Conservation (phyloP, 2,113 vertebrate genomes). For the Puntigrus tetrazona region DNA sequence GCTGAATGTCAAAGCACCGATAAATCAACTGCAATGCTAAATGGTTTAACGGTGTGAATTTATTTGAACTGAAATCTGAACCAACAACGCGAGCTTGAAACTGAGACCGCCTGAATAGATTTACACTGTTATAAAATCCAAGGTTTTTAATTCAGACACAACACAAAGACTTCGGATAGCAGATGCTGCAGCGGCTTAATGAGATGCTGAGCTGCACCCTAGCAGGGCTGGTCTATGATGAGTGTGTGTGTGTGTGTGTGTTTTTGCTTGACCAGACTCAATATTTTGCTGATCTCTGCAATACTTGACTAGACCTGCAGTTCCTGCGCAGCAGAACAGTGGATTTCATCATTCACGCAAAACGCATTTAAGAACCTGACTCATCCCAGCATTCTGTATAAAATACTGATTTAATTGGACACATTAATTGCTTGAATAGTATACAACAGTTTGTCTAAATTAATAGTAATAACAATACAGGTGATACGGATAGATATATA, state of each 20-base stretch:
- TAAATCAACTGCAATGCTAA: neutral
- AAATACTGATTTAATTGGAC: neutral
- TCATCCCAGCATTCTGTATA: neutral
- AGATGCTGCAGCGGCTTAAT: neutral
- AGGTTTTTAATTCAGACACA: neutral
- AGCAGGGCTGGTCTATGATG: neutral
- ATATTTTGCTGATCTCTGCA: slow-evolving; percentile 16
- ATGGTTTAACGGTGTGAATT: neutral
- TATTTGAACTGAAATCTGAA: neutral
- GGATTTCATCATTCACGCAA: neutral
- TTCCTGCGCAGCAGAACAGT: neutral
- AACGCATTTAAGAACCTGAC: neutral
- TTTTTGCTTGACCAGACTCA: neutral
- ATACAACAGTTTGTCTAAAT: neutral
- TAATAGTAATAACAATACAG: neutral
- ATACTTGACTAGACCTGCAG: neutral
- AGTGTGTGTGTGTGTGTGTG: slow-evolving; percentile 16
- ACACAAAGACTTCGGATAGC: neutral
- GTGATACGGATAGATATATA: neutral
- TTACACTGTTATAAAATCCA: neutral
- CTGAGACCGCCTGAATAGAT: neutral
- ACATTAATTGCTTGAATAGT: neutral
- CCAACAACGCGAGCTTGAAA: neutral
- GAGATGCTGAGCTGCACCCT: neutral
- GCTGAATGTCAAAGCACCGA: neutral